Percentiles rank a stretch among this genome's conserved stretches.
Evolutionary conservation across 92 coral and sea anemone genomes (phyloP).

Genomic region (Actinernus sp.): DNA sequence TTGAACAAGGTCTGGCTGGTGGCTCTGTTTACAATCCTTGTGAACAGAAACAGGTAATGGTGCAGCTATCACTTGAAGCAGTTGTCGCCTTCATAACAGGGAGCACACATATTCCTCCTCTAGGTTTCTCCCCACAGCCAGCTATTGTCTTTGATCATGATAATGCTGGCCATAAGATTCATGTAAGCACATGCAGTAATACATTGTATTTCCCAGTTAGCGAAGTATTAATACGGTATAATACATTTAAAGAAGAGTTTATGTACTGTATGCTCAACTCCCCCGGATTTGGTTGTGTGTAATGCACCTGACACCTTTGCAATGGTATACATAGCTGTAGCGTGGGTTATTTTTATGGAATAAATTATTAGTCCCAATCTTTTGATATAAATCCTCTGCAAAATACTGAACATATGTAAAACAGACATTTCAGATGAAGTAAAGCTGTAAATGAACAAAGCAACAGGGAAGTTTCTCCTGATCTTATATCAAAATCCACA

Average conservation of each 20-base stretch:
- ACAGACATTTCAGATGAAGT: too few species aligned
- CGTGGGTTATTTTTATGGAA: too few species aligned
- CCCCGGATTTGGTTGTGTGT: too few species aligned
- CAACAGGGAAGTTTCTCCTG: too few species aligned
- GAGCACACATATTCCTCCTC: slow-evolving; percentile 28
- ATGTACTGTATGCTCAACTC: slow-evolving; percentile 52
- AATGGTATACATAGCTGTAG: too few species aligned
- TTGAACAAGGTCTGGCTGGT: slow-evolving; percentile 35
- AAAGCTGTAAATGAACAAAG: too few species aligned
- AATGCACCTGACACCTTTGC: too few species aligned
- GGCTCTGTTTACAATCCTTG: slow-evolving; percentile 21
- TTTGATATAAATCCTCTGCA: too few species aligned
- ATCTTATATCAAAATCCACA: too few species aligned
- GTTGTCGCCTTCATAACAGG: slow-evolving; percentile 59
- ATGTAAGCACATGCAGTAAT: slow-evolving; percentile 60
- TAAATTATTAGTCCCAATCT: too few species aligned
- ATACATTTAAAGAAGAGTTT: slow-evolving; percentile 43
- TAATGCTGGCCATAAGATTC: slow-evolving; percentile 37
- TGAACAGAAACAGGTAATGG: slow-evolving; percentile 10
- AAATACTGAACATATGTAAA: too few species aligned
- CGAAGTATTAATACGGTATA: slow-evolving; percentile 21
- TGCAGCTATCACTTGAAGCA: slow-evolving; percentile 28
- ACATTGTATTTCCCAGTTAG: slow-evolving; percentile 55
- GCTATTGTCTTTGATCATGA: slow-evolving; percentile 42
- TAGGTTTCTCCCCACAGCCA: slow-evolving; percentile 49